Evolutionary conservation across 2,113 vertebrate species (phyloP), one percentile per base, ranked within the genome.

Genomic region (Gymnorhina tibicen): DNA sequence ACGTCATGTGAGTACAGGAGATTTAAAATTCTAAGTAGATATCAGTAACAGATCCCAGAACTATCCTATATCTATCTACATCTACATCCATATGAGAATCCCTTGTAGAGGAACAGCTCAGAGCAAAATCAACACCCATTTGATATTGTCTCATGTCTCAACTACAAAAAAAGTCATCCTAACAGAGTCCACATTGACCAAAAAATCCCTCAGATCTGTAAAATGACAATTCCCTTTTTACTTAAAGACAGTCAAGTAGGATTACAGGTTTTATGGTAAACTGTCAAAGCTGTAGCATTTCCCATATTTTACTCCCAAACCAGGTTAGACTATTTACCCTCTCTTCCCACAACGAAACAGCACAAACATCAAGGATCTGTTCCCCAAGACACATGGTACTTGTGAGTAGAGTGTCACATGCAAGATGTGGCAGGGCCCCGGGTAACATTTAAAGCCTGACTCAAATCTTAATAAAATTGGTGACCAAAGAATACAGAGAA

Each of bases 1-100:
- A 0, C 8, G 11, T 47, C n/a, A 17, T 16, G 6, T 6, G 6
- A 60, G 12, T 35, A 66, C 5, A 41, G 11, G 9, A 55, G 6
- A 55, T 16, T 28, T 64, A 79, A 88, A 69, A 53, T 27, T 46
- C 18, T 41, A 87, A 44, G 30, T 26, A 27, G 22, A 47, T 21
- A 56, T 39, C 32, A 69, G 8, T 41, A 85, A 24, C 13, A 55
- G 44, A 80, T 26, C 4, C 16, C 20, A 55, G 21, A 85, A 28
- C 2, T 19, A 75, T 5, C 27, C 27, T 39, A 2, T 35, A 33
- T 39, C 35, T 27, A 32, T 32, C 33, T 63, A 23, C 15, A 53
- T 26, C 28, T 39, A 15, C 27, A 35, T 26, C 23, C 11, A 1
- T 13, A 23, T 33, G 5, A 60, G 32, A 84, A 77, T 67, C 72